phyloP scores from a whole-genome alignment of 2,888 invertebrate species.

The Amiota communis region DNA sequence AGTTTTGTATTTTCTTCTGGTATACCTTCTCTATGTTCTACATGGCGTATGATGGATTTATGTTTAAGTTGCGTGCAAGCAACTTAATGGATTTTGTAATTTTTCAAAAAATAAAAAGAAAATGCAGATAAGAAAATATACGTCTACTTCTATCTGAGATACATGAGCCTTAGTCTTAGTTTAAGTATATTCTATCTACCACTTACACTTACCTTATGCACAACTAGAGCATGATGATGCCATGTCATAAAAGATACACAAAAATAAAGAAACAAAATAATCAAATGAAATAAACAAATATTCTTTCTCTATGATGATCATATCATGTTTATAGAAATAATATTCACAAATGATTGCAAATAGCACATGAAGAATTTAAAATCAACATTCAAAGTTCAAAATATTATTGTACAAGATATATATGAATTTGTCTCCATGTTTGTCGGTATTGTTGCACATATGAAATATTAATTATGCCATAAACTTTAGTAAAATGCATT shows the following conservation, averaged over 20 bases:
- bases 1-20: slow-evolving; percentile 19
- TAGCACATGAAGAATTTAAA: slow-evolving; percentile 42
- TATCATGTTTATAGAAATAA: too few relatives aligned
- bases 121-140: slow-evolving; percentile 33
- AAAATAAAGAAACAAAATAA: background rate
- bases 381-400: too few relatives aligned
- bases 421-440: background rate
- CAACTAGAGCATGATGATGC: slow-evolving; percentile 60
- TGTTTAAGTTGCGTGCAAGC: slow-evolving; percentile 68
- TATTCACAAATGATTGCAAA: slow-evolving; percentile 51
- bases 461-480: slow-evolving; percentile 64
- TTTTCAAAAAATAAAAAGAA: slow-evolving; percentile 55
- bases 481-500: slow-evolving; percentile 37
- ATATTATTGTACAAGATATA: too few relatives aligned
- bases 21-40: slow-evolving; percentile 38
- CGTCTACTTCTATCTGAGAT: background rate
- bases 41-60: slow-evolving; percentile 69
- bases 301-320: too few relatives aligned
- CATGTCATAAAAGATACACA: slow-evolving; percentile 48
- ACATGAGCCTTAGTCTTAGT: too few relatives aligned
- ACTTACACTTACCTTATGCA: slow-evolving; percentile 35
- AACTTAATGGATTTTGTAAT: slow-evolving; percentile 69
- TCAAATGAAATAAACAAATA: too few relatives aligned
- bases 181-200: slow-evolving; percentile 7
- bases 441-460: slow-evolving; percentile 49